Percentiles rank a stretch among this genome's conserved stretches.
Evolutionary conservation across 2,797 vertebrate species (phyloP).

Genomic region (Sus cebifrons): DNA sequence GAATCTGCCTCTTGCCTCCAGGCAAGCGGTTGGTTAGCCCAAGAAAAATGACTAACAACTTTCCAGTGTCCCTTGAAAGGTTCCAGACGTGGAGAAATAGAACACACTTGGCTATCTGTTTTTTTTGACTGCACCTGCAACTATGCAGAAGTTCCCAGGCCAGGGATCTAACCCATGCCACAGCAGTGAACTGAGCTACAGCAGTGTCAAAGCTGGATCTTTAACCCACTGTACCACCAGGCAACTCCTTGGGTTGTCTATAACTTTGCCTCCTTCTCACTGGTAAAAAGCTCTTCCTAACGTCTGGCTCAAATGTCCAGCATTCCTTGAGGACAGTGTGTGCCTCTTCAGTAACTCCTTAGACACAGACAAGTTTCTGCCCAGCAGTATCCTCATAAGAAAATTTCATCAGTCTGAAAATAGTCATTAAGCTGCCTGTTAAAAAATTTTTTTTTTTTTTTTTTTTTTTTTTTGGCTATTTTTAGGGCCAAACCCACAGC

Average conservation of each 20-base stretch:
- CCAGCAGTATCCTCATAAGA: conserved; percentile 50
- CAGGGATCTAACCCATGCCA: no score
- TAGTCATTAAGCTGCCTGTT: conserved; percentile 4
- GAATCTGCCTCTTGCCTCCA: neutral
- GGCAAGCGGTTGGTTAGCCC: neutral
- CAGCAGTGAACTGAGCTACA: no score
- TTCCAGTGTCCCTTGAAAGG: neutral
- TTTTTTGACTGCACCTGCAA: no score
- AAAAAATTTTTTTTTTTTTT: neutral
- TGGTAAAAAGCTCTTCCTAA: conserved; percentile 19
- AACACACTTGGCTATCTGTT: neutral
- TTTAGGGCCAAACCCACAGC: no score
- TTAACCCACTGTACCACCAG: no score
- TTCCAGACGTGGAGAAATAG: neutral
- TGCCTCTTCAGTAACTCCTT: neutral
- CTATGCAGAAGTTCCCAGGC: no score
- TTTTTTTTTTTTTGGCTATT: no score
- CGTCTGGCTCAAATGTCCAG: neutral
- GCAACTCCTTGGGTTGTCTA: no score
- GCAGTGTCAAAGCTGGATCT: no score
- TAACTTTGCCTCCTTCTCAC: neutral
- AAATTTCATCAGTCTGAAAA: conserved; percentile 59
- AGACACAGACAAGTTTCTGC: conserved; percentile 39
- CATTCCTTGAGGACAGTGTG: conserved; percentile 5
- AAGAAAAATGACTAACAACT: conserved; percentile 2